phyloP scores from a whole-genome alignment of 2,888 invertebrate species.

The Patella pellucida region DNA sequence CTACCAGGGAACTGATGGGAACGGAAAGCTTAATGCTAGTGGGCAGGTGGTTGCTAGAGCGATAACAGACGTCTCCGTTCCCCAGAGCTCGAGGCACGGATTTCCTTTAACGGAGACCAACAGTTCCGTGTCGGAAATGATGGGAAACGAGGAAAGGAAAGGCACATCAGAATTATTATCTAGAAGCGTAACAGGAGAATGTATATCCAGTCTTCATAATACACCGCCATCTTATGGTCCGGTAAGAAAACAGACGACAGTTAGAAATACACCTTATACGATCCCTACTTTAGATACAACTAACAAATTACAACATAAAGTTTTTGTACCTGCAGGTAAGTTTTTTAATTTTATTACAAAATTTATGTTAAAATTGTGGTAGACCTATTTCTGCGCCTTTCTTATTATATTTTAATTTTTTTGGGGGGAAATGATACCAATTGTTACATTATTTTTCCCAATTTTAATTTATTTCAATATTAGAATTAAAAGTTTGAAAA shows the following conservation, averaged over 20 bases:
- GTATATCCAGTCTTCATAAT: slow-evolving; percentile 14
- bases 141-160: slow-evolving; percentile 25
- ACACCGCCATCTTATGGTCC: slow-evolving; percentile 15
- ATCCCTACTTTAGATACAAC: slow-evolving; percentile 2
- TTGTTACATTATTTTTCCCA: no score
- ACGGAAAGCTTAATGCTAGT: neutral
- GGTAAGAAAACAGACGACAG: slow-evolving; percentile 16
- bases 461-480: no score
- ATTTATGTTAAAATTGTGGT: no score
- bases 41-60: slow-evolving; percentile 9
- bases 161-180: slow-evolving; percentile 3
- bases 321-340: slow-evolving; percentile 25
- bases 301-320: slow-evolving; percentile 18
- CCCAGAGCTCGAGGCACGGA: slow-evolving; percentile 19
- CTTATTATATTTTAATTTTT: no score
- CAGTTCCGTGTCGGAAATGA: slow-evolving; percentile 26
- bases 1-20: neutral
- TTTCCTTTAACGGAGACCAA: slow-evolving; percentile 21
- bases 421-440: no score
- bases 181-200: slow-evolving; percentile 4
- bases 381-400: no score
- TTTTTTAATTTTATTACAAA: neutral
- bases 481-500: no score
- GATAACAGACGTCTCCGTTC: slow-evolving; percentile 12
- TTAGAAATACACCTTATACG: slow-evolving; percentile 12